Percentiles rank a stretch among this genome's conserved stretches.
phyloP scores from a whole-genome alignment of 2,113 vertebrate genomes.

The Pterocles orientalis region DNA sequence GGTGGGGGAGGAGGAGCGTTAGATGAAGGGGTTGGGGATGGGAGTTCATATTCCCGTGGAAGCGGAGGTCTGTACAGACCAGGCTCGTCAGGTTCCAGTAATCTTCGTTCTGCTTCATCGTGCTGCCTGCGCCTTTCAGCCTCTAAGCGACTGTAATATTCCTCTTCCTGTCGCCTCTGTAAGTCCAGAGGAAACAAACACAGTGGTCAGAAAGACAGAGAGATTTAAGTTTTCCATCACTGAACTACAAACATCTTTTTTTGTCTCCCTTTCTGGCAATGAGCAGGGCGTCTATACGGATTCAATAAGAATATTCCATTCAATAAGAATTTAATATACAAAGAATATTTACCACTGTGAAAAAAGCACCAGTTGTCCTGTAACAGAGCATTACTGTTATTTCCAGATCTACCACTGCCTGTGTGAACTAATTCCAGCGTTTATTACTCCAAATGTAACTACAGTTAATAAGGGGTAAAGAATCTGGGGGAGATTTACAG shows the following conservation, averaged over 20 bases:
- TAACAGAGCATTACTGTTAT: neutral
- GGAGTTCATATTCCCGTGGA: slow-evolving; percentile 93
- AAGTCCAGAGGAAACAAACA: slow-evolving; percentile 64
- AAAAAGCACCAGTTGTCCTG: neutral
- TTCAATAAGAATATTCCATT: neutral
- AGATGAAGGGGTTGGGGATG: slow-evolving; percentile 74
- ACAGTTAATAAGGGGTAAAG: neutral
- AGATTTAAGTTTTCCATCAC: neutral
- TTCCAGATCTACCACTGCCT: neutral
- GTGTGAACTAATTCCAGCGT: neutral
- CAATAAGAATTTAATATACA: too few species aligned
- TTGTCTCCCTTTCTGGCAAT: neutral
- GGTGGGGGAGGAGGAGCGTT: slow-evolving; percentile 92
- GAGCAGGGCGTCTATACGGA: neutral
- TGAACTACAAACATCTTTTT: neutral
- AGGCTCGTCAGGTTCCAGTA: slow-evolving; percentile 92
- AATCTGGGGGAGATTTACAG: neutral
- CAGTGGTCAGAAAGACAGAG: slow-evolving; percentile 5
- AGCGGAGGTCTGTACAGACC: slow-evolving; percentile 97
- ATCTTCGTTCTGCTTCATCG: slow-evolving; percentile 91
- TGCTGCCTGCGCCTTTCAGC: slow-evolving; percentile 95
- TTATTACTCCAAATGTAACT: slow-evolving; percentile 10
- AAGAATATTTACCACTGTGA: neutral
- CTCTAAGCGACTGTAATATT: slow-evolving; percentile 97
- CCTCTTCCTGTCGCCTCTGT: slow-evolving; percentile 98